Conservation (phyloP, 92 coral and sea anemone species). For the Porites rus region DNA sequence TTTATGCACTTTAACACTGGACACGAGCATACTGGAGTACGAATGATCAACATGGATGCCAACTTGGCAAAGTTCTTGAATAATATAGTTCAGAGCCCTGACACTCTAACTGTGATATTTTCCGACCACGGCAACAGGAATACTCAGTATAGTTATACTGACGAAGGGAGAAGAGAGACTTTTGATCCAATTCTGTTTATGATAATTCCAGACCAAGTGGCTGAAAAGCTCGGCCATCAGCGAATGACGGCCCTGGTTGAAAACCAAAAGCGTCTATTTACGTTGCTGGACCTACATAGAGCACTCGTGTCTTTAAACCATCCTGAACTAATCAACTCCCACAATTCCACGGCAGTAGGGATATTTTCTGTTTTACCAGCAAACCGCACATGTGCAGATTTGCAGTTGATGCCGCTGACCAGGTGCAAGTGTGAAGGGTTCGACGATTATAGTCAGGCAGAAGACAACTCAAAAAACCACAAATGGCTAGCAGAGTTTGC, state of each 20-base stretch:
- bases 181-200: slow-evolving; percentile 79
- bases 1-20: slow-evolving; percentile 84
- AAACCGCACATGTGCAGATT: slow-evolving; percentile 78
- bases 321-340: slow-evolving; percentile 35
- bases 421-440: slow-evolving; percentile 80
- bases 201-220: slow-evolving; percentile 76
- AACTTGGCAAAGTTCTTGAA: slow-evolving; percentile 67
- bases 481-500: slow-evolving; percentile 4
- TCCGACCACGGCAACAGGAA: slow-evolving; percentile 88
- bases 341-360: slow-evolving; percentile 57
- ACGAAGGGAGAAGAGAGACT: slow-evolving; percentile 79
- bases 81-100: slow-evolving; percentile 63
- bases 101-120: slow-evolving; percentile 75
- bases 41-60: slow-evolving; percentile 76
- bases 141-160: slow-evolving; percentile 65
- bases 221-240: slow-evolving; percentile 62
- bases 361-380: slow-evolving; percentile 76
- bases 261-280: slow-evolving; percentile 77
- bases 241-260: slow-evolving; percentile 69
- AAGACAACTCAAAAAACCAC: slow-evolving; percentile 54
- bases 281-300: slow-evolving; percentile 78
- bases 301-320: slow-evolving; percentile 81
- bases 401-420: slow-evolving; percentile 78
- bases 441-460: slow-evolving; percentile 45
- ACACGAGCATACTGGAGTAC: slow-evolving; percentile 71